Base-by-base conservation (phyloP, 2,113 vertebrate genomes). In the Prietella phreatophila region DNA sequence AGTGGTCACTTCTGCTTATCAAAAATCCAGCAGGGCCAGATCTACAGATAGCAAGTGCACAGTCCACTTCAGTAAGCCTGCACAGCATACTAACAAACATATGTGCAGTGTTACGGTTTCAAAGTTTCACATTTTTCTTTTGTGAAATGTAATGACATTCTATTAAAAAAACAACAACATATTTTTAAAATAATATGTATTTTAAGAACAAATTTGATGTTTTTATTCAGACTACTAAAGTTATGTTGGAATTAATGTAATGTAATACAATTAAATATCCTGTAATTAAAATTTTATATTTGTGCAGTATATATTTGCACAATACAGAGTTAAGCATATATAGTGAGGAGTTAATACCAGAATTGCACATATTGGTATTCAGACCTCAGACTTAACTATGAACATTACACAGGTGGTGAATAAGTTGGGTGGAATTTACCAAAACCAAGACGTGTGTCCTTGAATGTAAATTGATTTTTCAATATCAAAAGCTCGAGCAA, bases 1-100 rank as follows among this genome's bases (percentile, higher is more conserved):
- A 81, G 81, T 89, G 84, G 75, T 83, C 81, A 88, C 81, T 84
- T 78, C 42, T 50, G 42, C 88, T 91, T 88, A 91, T 89, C 90
- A 86, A 39, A 81, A 20, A 67, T n/a, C 80, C 67, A 83, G 78
- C 73, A 87, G 75, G 73, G 50, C 53, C 67, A 69, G 10, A 36
- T 73, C 84, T 84, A 65, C 56, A 86, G 84, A 88, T 82, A 84
- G 47, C 27, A 89, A 89, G 85, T 81, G 73, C 78, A 81, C 73
- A 39, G 47, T 61, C 4, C 36, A 78, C 60, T 36, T 76, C n/a
- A 65, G 71, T n/a, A 17, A 86, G 65, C 60, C 85, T 22, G 36
- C 65, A 55, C 15, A 55, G 83, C 63, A 84, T 55, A 84, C 27
- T 84, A n/a, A 61, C 60, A 47, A 63, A 17, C 4, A 25, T 50